A percentile compares a stretch with the other conserved stretches of the same genome.
Evolutionary conservation across 2,888 invertebrate genomes (phyloP).

Genomic region (Orthosia gracilis): DNA sequence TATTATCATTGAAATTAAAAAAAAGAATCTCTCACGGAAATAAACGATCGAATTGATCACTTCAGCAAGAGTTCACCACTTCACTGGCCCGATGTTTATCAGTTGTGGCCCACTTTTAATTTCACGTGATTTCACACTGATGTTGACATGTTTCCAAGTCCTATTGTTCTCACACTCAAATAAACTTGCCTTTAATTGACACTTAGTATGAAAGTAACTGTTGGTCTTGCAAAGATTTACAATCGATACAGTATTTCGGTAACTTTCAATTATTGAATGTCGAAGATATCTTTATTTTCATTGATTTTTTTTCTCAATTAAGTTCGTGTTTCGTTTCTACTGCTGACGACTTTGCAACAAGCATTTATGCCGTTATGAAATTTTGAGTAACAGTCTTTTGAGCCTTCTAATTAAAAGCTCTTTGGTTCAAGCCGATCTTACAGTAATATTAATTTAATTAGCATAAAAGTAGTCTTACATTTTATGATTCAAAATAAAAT

Average conservation of each 20-base stretch:
- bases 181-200: slow-evolving; percentile 75
- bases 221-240: slow-evolving; percentile 47
- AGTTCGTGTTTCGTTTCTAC: slow-evolving; percentile 5
- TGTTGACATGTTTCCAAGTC: slow-evolving; percentile 37
- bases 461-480: not conserved
- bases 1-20: too few species aligned
- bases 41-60: not conserved
- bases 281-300: slow-evolving; percentile 12
- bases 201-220: slow-evolving; percentile 67
- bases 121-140: slow-evolving; percentile 56
- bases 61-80: not conserved
- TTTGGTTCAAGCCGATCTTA: not conserved
- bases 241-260: slow-evolving; percentile 42
- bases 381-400: not conserved
- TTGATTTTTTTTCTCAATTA: not conserved
- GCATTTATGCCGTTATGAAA: not conserved
- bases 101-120: slow-evolving; percentile 72
- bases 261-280: slow-evolving; percentile 35
- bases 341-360: not conserved
- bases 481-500: not conserved
- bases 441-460: not conserved
- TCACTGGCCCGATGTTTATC: slow-evolving; percentile 75
- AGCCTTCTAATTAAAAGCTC: not conserved
- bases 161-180: slow-evolving; percentile 72
- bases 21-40: too few species aligned